Base-by-base conservation (phyloP, 2,888 invertebrate species). In the Podotricha telesiphe region DNA sequence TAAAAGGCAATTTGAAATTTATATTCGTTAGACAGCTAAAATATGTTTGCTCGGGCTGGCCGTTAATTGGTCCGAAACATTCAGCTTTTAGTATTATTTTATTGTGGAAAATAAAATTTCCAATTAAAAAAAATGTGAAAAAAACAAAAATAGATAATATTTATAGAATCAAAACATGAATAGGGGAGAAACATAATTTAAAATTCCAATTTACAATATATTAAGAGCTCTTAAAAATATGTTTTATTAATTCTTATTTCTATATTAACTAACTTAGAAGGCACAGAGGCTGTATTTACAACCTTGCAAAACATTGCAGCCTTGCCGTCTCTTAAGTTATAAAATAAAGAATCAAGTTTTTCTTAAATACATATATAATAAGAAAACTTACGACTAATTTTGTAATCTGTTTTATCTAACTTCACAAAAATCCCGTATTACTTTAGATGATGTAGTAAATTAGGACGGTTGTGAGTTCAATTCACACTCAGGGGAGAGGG, bases 251-350 rank as follows among this genome's bases (percentile, higher is more conserved):
- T 28, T 28, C 22, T 28, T 45, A 42, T 0, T 45, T 11, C n/a
- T 11, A 42, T 17, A n/a, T 6, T 45, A 5, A 0, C 17, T 28
- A 45, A 34, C 47, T 66, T 40, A 65, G 40, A 71, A 74, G 71
- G 71, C 74, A 74, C 72, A 51, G 69, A 45, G 10, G 58, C 62
- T 59, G 66, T 81, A 81, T 81, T 78, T 82, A 81, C 78, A 82
- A 73, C 78, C 70, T 76, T 76, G 77, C 76, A 75, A 76, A 59
- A 51, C 65, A 75, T 77, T 65, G 58, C 22, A 67, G 6, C n/a
- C n/a, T n/a, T n/a, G n/a, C n/a, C n/a, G n/a, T n/a, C 2, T 69
- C 69, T 74, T 75, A 72, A 72, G 69, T 56, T 67, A 56, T 55
- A 65, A 68, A 64, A 50, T 20, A 50, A 10, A 48, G 19, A 8